These are phyloP conservation scores for Aleiodes leptofemur DNA, from an alignment of 2,888 invertebrate species.

Conservation along the genomic window DNA sequence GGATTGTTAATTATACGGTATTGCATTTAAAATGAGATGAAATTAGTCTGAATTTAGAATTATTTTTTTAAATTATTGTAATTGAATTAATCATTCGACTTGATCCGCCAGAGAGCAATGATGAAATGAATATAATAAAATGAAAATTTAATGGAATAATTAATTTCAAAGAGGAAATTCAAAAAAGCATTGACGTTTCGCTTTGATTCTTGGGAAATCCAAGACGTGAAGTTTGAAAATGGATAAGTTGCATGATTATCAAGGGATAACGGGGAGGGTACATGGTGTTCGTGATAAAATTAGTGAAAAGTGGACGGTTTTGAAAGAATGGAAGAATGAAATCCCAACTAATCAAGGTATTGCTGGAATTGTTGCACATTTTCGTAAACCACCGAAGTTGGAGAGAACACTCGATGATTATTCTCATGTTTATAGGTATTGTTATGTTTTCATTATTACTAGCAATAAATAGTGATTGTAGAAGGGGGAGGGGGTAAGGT, in stretches of 20 bases:
- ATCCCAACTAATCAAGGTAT: slow-evolving; percentile 71
- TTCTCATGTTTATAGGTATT: slow-evolving; percentile 82
- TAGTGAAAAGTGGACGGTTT: slow-evolving; percentile 80
- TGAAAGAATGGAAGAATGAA: slow-evolving; percentile 77
- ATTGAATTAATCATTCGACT: neutral
- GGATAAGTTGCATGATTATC: slow-evolving; percentile 88
- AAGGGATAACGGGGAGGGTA: slow-evolving; percentile 84
- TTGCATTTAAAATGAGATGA: too few relatives aligned
- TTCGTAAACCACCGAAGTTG: slow-evolving; percentile 68
- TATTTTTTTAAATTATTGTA: neutral
- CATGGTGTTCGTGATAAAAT: slow-evolving; percentile 82
- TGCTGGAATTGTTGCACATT: slow-evolving; percentile 64
- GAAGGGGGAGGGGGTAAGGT: neutral
- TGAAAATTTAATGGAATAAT: slow-evolving; percentile 28
- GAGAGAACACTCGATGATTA: slow-evolving; percentile 77
- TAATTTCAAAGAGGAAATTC: slow-evolving; percentile 1
- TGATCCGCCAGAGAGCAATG: too few relatives aligned
- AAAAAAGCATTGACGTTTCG: neutral
- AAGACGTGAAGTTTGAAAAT: slow-evolving; percentile 59
- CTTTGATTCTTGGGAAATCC: slow-evolving; percentile 44
- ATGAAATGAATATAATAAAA: neutral
- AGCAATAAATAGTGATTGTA: too few relatives aligned
- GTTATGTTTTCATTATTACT: neutral
- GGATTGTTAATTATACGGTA: too few relatives aligned
- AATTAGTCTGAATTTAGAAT: neutral